Evolutionary conservation across 2,797 vertebrate species (phyloP), one percentile per base, ranked within the genome.

Genomic region (Danio kyathit): DNA sequence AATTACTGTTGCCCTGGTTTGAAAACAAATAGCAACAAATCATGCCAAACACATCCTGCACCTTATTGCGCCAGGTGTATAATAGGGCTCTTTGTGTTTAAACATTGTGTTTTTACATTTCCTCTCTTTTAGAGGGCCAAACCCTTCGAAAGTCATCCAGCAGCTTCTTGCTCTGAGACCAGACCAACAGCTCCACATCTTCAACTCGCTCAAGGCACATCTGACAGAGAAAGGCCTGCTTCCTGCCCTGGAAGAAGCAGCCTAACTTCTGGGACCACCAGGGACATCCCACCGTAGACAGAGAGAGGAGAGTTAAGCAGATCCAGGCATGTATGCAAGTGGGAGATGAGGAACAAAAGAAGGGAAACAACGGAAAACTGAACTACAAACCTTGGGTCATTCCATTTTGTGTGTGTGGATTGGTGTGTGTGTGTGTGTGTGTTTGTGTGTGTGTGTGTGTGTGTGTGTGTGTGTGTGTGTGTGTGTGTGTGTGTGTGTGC

Each of bases 121-220:
- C n/a, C 11, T 41, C 38, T 40, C 29, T 91, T 89, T 17, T 90
- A 99, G 98, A 87, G 98, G 98, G 14, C 98, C 98, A 1, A 99
- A 99, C 89, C 97, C 98, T 0, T 95, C 91, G 90, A 99, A 96
- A 84, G 95, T 99, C 85, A 96, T 99, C 88, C 97, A 99, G 89
- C 98, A 99, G 94, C 95, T 99, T 82, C 89, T 99, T 84, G 97
- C 97, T n/a, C 88, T 99, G 83, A 92, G 97, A 38, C 93, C 92
- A 0, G 98, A 99, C 49, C 98, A 99, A 89, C 98, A 99, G 93
- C 95, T 99, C 19, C 90, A 96, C 93, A 98, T 99, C 90, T 99
- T 98, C 92, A 97, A 97, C 93, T 96, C 96, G 0, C 93, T 99
- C 11, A 98, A 95, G 89, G 89, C 96, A 17, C 97, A 98, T 87